phyloP scores from a whole-genome alignment of 2,113 vertebrate species.

The Camelus dromedarius region DNA sequence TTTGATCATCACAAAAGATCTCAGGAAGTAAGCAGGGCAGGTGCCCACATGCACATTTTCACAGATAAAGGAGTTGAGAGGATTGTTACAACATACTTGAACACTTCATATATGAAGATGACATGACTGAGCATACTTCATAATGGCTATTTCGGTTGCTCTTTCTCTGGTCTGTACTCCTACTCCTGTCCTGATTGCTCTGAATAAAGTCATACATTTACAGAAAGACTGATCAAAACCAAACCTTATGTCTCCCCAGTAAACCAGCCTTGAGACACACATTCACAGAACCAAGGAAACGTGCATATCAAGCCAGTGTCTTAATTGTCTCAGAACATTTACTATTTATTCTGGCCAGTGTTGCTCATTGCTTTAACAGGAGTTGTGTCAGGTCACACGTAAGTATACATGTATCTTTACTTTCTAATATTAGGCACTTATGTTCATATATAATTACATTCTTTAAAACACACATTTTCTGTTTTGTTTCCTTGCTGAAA shows the following conservation, averaged over 20 bases:
- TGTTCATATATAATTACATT: neutral
- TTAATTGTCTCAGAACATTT: slow-evolving; percentile 6
- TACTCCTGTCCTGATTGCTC: neutral
- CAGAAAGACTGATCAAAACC: neutral
- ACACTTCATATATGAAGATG: neutral
- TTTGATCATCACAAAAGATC: slow-evolving; percentile 13
- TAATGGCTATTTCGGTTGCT: neutral
- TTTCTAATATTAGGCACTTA: neutral
- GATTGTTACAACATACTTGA: neutral
- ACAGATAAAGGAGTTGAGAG: neutral
- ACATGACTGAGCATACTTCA: neutral
- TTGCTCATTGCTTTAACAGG: neutral
- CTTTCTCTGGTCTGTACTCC: neutral
- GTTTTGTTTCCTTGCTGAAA: slow-evolving; percentile 21
- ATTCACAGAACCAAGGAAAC: neutral
- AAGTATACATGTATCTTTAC: neutral
- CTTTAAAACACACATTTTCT: neutral
- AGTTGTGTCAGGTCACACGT: neutral
- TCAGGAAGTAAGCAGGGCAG: neutral
- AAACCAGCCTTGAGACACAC: neutral
- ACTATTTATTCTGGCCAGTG: neutral
- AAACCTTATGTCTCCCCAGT: neutral
- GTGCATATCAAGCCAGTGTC: neutral
- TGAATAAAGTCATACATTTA: neutral
- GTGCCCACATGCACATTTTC: neutral